Percentiles rank a stretch among this genome's conserved stretches.
These are phyloP conservation scores for Helicorthomorpha holstii DNA, from an alignment of 1,140 invertebrate genomes.

Conservation along the genomic window DNA sequence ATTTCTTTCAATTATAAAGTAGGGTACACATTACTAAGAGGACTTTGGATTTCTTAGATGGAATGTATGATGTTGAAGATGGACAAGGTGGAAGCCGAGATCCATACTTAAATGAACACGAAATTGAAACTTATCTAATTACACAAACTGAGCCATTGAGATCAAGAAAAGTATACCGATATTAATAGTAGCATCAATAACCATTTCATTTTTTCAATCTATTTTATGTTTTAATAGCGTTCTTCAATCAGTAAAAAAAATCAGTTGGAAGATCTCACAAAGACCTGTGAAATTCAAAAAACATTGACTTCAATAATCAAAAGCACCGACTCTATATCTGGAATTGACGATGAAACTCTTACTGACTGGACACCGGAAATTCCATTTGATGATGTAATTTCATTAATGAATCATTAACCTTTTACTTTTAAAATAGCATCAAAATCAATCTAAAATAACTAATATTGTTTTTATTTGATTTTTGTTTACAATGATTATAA, in stretches of 20 bases:
- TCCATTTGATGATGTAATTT: conserved; percentile 76
- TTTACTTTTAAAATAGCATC: too few species aligned
- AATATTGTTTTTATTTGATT: too few species aligned
- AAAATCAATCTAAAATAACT: too few species aligned
- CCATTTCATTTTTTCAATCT: neutral
- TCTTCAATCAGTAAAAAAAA: neutral
- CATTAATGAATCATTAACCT: conserved; percentile 13
- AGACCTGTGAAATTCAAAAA: neutral
- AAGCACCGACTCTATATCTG: neutral
- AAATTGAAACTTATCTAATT: conserved; percentile 85
- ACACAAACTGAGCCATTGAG: conserved; percentile 57
- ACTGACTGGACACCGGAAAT: conserved; percentile 78
- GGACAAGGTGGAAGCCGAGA: conserved; percentile 71
- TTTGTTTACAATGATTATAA: too few species aligned
- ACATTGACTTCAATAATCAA: neutral
- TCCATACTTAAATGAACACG: conserved; percentile 65
- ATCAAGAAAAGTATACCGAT: conserved; percentile 25
- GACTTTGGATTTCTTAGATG: conserved; percentile 65
- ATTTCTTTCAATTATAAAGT: conserved; percentile 32
- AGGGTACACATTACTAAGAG: conserved; percentile 79
- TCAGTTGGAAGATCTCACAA: neutral
- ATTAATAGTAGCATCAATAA: neutral
- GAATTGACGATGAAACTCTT: conserved; percentile 50
- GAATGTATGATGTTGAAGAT: conserved; percentile 79
- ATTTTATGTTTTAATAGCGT: neutral